These are phyloP conservation scores for Amiota communis DNA, from an alignment of 2,888 invertebrate species.

Conservation along the genomic window DNA sequence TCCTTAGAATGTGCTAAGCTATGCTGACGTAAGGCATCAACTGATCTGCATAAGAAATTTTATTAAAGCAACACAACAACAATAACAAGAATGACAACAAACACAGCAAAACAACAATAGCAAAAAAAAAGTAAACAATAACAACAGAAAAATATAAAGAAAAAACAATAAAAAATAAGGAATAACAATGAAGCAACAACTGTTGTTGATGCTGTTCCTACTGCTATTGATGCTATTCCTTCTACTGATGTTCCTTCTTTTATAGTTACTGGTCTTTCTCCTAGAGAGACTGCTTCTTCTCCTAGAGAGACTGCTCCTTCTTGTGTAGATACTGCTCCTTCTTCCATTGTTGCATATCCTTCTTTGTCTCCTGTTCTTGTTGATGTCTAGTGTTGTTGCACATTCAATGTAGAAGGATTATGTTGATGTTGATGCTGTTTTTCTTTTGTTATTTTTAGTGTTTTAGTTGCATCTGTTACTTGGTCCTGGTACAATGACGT, in stretches of 20 bases:
- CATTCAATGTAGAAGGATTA: constrained; percentile 62
- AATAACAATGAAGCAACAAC: neutral
- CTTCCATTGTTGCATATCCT: no score
- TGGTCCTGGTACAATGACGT: no score
- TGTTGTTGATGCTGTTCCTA: constrained; percentile 27
- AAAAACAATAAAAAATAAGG: neutral
- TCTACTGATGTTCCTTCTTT: constrained; percentile 3
- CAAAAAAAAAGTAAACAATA: constrained; percentile 8
- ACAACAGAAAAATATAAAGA: constrained; percentile 4
- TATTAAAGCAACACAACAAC: constrained; percentile 59
- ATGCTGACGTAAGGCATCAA: constrained; percentile 37
- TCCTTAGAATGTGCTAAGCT: constrained; percentile 46
- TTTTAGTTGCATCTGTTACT: no score
- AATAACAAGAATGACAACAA: constrained; percentile 11
- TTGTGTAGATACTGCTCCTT: no score
- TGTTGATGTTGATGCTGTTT: constrained; percentile 55
- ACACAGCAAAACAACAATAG: constrained; percentile 20
- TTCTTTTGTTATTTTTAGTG: neutral
- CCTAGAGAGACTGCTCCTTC: no score
- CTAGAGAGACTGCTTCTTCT: neutral
- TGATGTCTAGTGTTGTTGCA: constrained; percentile 28
- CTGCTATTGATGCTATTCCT: constrained; percentile 20
- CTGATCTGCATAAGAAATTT: constrained; percentile 60
- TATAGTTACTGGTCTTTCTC: no score
- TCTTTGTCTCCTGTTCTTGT: no score